Percentiles rank a stretch among this genome's conserved stretches.
Conservation (phyloP, 2,888 invertebrate species). For the Oeneis ivallda region DNA sequence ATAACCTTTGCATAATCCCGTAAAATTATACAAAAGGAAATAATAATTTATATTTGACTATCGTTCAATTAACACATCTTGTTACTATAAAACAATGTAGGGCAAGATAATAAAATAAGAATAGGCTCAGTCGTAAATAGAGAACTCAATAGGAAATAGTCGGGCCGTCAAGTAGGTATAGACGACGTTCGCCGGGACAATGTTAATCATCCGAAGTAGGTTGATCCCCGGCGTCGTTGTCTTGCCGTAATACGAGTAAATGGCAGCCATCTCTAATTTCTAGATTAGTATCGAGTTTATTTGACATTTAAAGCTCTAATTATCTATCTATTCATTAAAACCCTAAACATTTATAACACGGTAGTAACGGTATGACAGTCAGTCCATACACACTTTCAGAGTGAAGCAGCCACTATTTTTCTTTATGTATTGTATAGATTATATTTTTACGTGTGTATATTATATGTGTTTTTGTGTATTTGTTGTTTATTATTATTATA, state of each 20-base stretch:
- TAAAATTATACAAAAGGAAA: no score
- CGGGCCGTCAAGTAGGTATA: constrained; percentile 21
- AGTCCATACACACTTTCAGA: no score
- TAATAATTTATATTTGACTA: no score
- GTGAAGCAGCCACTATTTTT: no score
- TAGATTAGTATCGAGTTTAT: background rate
- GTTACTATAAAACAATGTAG: constrained; percentile 18
- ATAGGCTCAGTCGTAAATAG: constrained; percentile 28
- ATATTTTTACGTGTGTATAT: no score
- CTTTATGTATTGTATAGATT: no score
- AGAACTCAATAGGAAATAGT: constrained; percentile 29
- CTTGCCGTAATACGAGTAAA: constrained; percentile 19
- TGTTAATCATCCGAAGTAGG: constrained; percentile 35
- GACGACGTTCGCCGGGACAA: constrained; percentile 24
- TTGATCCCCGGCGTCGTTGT: constrained; percentile 21
- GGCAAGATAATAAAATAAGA: constrained; percentile 30
- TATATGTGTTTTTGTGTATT: no score
- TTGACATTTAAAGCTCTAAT: background rate
- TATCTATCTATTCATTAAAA: no score
- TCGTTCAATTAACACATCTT: background rate
- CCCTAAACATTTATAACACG: no score
- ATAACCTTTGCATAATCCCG: no score
- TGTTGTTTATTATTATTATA: no score
- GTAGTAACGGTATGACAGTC: no score
- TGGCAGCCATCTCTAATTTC: constrained; percentile 7